These are phyloP conservation scores for Microdon myrmicae DNA, from an alignment of 2,888 invertebrate species.

Conservation along the genomic window DNA sequence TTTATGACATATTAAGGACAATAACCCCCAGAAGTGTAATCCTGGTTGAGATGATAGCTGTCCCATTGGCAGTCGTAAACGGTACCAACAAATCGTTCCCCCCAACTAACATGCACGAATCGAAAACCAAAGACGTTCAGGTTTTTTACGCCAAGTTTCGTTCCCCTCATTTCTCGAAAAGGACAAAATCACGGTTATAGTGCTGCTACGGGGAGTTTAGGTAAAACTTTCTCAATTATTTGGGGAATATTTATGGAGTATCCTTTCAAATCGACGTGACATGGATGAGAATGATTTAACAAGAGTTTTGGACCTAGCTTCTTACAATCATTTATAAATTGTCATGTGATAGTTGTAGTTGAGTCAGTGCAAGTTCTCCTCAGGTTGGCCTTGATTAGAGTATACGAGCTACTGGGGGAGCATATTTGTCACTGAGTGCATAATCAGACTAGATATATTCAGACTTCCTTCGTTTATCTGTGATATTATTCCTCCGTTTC, in stretches of 20 bases:
- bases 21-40: constrained; percentile 45
- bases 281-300: too few relatives aligned
- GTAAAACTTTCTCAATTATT: constrained; percentile 51
- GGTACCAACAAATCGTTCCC: constrained; percentile 27
- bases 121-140: constrained; percentile 15
- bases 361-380: too few relatives aligned
- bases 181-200: constrained; percentile 50
- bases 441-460: constrained; percentile 49
- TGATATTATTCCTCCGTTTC: constrained; percentile 25
- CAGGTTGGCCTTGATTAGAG: too few relatives aligned
- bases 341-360: too few relatives aligned
- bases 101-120: constrained; percentile 16
- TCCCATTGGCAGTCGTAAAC: constrained; percentile 43
- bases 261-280: too few relatives aligned
- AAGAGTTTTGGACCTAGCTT: too few relatives aligned
- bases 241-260: constrained; percentile 47
- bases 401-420: too few relatives aligned
- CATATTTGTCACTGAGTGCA: too few relatives aligned
- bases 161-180: constrained; percentile 19
- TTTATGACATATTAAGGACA: constrained; percentile 53
- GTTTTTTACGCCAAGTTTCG: not conserved
- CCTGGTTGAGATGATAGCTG: constrained; percentile 9
- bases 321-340: too few relatives aligned
- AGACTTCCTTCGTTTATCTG: constrained; percentile 37
- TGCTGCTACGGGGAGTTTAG: constrained; percentile 45